These are phyloP conservation scores for Drepana falcataria DNA, from an alignment of 2,888 invertebrate genomes.

Conservation along the genomic window DNA sequence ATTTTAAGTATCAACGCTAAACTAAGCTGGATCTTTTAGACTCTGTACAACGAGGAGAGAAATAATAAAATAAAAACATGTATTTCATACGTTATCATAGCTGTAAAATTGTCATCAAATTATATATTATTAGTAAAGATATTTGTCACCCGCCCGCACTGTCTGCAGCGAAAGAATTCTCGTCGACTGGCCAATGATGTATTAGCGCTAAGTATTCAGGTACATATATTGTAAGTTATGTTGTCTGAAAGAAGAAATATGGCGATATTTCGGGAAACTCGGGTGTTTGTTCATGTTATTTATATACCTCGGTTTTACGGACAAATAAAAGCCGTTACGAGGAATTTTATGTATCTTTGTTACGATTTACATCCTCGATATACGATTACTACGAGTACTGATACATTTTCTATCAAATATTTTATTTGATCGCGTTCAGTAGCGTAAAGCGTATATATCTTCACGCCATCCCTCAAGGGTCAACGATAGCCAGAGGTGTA, in stretches of 20 bases:
- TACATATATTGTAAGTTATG: constrained; percentile 22
- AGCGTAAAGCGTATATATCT: too few species aligned
- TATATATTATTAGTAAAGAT: constrained; percentile 11
- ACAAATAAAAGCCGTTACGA: background rate
- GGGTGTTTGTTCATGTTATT: background rate
- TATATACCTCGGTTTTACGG: background rate
- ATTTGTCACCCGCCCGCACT: constrained; percentile 22
- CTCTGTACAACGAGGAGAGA: too few species aligned
- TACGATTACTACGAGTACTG: too few species aligned
- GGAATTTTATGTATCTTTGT: background rate
- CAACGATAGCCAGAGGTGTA: too few species aligned
- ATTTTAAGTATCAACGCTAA: too few species aligned
- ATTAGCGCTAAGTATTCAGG: constrained; percentile 33
- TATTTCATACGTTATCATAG: too few species aligned
- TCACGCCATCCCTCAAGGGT: too few species aligned
- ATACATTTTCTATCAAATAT: too few species aligned
- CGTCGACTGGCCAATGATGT: constrained; percentile 53
- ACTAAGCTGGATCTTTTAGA: too few species aligned
- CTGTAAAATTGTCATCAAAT: constrained; percentile 28
- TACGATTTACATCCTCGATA: too few species aligned
- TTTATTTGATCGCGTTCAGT: too few species aligned
- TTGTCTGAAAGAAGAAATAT: constrained; percentile 15
- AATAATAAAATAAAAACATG: too few species aligned
- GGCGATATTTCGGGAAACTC: background rate
- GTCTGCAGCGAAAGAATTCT: constrained; percentile 32